A percentile compares a stretch with the other conserved stretches of the same genome.
phyloP scores from a whole-genome alignment of 2,113 vertebrate genomes.

The Stegastes partitus region DNA sequence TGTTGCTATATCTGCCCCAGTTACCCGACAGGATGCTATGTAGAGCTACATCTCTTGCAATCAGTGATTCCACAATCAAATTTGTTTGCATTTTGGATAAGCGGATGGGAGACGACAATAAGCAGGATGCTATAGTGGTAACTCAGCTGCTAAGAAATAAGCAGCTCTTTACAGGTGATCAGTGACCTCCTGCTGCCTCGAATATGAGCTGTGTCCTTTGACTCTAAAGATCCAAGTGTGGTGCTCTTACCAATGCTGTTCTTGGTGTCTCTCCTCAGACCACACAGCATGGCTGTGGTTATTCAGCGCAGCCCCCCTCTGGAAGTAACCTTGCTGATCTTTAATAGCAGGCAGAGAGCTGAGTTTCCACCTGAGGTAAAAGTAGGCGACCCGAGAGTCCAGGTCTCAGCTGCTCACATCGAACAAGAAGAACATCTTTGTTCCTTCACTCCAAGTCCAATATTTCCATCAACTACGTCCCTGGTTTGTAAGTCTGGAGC shows the following conservation, averaged over 20 bases:
- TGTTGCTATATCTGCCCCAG: conserved; percentile 62
- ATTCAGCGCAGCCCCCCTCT: conserved; percentile 61
- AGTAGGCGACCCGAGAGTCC: conserved; percentile 27
- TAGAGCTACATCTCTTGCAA: conserved; percentile 31
- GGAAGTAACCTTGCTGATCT: conserved; percentile 59
- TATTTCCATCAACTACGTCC: conserved; percentile 34
- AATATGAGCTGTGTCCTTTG: conserved; percentile 18
- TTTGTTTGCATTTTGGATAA: not conserved
- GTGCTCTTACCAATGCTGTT: conserved; percentile 82
- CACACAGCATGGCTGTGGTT: conserved; percentile 83
- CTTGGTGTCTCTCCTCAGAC: conserved; percentile 84
- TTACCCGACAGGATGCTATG: conserved; percentile 44
- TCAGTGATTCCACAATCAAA: conserved; percentile 4
- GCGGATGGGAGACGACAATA: not conserved
- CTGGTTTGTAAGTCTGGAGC: conserved; percentile 14
- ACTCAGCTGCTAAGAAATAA: not conserved
- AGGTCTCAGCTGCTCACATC: conserved; percentile 58
- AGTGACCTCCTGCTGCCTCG: conserved; percentile 13
- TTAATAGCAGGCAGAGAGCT: conserved; percentile 31
- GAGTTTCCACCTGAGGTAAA: conserved; percentile 44
- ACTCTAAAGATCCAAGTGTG: conserved; percentile 40
- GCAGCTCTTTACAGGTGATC: not conserved
- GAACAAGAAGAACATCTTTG: conserved; percentile 45
- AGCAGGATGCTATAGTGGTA: not conserved
- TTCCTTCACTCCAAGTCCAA: conserved; percentile 24